Base-by-base conservation (phyloP, 2,797 vertebrate genomes). In the Alcedo quadribrachys region DNA sequence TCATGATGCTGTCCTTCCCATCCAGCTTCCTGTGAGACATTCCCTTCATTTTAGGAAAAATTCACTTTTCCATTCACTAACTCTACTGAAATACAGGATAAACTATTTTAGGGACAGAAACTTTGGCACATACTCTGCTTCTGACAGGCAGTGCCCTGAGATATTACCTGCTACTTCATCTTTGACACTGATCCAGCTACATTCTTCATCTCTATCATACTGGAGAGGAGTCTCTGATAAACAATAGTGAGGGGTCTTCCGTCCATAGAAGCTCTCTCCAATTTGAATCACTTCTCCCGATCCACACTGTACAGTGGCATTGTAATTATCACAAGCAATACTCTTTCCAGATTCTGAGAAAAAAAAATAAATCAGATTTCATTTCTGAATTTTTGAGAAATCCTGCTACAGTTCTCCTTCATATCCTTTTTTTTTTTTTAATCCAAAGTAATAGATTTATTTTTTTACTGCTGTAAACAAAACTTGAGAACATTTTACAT, bases 221-320 rank as follows among this genome's bases (percentile, higher is more conserved):
- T 94, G 87, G 22, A 81, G 66, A 57, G 91, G 16, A 4, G 80
- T 11, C 19, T 96, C 93, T 28, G 92, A 86, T 70, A 93, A 92
- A 40, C 99, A 99, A 76, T 98, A 99, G 94, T 99, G 97, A 66
- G 98, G 96, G 2, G 97, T 98, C 94, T 98, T 98, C 61, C 98
- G 96, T 62, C 99, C 98, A 0, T 98, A 99, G 97, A 99, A 98
- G 76, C 98, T 98, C 28, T 98, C 98, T 15, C 96, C 98, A 42
- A 99, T 96, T 81, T 98, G 96, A 90, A 99, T 98, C 58, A 99
- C 98, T 93, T 98, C 97, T 92, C 98, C 99, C 1, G 98, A 99
- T n/a, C 98, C 98, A 62, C 99, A 99, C 61, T 99, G 98, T 67
- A 98, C 81, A 16, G 98, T 98, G 62, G 97, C 98, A n/a, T 98